Percentiles rank a stretch among this genome's conserved stretches.
phyloP scores from a whole-genome alignment of 2,888 invertebrate species.

The Petrolisthes manimaculis region DNA sequence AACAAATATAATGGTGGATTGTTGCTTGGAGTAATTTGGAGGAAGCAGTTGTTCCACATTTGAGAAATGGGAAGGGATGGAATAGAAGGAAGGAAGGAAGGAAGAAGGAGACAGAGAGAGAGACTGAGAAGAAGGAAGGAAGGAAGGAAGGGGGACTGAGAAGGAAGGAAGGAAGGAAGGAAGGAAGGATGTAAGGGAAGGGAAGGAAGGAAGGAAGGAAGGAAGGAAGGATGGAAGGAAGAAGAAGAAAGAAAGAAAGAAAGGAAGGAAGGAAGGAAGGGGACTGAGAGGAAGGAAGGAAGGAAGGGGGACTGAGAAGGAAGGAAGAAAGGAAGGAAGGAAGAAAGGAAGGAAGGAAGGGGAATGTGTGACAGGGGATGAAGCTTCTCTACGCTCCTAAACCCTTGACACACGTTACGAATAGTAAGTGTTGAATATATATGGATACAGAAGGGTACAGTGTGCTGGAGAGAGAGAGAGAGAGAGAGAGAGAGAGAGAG shows the following conservation, averaged over 20 bases:
- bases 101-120: background rate
- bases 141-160: background rate
- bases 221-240: background rate
- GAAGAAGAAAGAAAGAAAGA: background rate
- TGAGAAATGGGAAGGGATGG: too few relatives aligned
- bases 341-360: background rate
- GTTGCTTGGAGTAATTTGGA: too few relatives aligned
- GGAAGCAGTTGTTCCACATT: too few relatives aligned
- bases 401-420: too few relatives aligned
- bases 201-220: background rate
- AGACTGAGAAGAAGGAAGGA: background rate
- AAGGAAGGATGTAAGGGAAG: background rate
- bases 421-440: background rate
- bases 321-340: background rate
- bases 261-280: background rate
- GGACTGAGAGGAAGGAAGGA: background rate
- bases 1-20: too few relatives aligned
- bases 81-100: too few relatives aligned
- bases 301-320: background rate
- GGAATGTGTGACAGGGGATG: background rate
- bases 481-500: conserved; percentile 9
- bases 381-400: background rate
- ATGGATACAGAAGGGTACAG: background rate
- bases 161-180: background rate
- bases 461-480: too few relatives aligned